These are phyloP conservation scores for Sula dactylatra DNA, from an alignment of 2,113 vertebrate species.

Conservation along the genomic window DNA sequence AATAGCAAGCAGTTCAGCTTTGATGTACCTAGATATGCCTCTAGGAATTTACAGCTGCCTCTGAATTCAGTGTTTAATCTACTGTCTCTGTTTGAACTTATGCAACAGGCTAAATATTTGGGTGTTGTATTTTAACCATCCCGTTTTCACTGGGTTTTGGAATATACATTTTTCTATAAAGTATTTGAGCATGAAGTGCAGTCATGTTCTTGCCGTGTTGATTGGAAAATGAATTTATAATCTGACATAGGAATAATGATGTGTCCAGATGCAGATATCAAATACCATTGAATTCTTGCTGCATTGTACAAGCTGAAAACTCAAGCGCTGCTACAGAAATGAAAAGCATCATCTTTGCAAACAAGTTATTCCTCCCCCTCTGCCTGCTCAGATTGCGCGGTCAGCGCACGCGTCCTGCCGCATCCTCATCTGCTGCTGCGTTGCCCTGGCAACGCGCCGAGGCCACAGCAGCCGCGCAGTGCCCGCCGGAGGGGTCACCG, in stretches of 20 bases:
- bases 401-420: background rate
- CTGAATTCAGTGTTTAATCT: background rate
- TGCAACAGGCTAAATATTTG: background rate
- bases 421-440: background rate
- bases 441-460: background rate
- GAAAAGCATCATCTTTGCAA: background rate
- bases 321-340: background rate
- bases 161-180: background rate
- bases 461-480: fast-evolving
- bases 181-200: background rate
- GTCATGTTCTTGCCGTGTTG: background rate
- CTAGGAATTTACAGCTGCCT: conserved; percentile 7
- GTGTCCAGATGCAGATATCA: background rate
- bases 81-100: background rate
- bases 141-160: background rate
- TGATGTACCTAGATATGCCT: conserved; percentile 25
- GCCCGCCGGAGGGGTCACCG: background rate
- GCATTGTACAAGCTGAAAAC: background rate
- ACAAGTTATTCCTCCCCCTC: background rate
- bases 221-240: conserved; percentile 7
- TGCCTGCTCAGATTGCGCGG: background rate
- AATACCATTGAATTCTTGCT: background rate
- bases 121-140: background rate
- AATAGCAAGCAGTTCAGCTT: conserved; percentile 6
- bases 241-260: background rate